Base-by-base conservation (phyloP, 2,888 invertebrate genomes). In the Trichogramma dendrolimi region DNA sequence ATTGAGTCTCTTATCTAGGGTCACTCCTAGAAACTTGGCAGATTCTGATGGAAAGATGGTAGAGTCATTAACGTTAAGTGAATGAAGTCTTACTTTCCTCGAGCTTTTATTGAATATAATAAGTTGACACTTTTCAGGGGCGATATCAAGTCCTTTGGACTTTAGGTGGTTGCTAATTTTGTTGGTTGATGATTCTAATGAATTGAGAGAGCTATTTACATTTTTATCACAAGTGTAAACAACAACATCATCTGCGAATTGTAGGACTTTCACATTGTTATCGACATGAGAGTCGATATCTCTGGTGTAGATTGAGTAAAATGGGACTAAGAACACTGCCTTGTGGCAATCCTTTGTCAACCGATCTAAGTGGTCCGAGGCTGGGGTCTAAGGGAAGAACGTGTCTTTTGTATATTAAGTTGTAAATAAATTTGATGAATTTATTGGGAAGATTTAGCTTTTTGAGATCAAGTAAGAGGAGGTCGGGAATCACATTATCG, bases 181-280 rank as follows among this genome's bases (percentile, higher is more conserved):
- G n/a, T n/a, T n/a, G n/a, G n/a, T n/a, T n/a, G n/a, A n/a, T n/a
- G n/a, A n/a, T n/a, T n/a, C n/a, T n/a, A n/a, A n/a, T n/a, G n/a
- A n/a, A n/a, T n/a, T n/a, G 10, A 42, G 10, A 1, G 27, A 8
- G 41, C 4, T 5, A 42, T 4, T 1, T 6, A 8, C n/a, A 6
- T 44, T 38, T 6, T 7, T 43, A 41, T 14, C 11, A 14, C 11
- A 47, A 11, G 4, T n/a, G 43, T 50, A 67, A 39, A 64, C 14
- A 6, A 47, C 61, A 5, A 63, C 55, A 46, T 67, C 67, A 54
- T 67, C 60, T 1, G 64, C 63, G 49, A 66, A 63, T 51, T 63
- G 52, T 14, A 66, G 4, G 27, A 61, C 59, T 54, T 53, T 46
- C 6, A 64, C 4, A 6, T 55, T 11, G 3, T 11, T 39, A 39